These are phyloP conservation scores for Cheirogaleus medius DNA, from an alignment of 2,113 vertebrate genomes.

Conservation along the genomic window DNA sequence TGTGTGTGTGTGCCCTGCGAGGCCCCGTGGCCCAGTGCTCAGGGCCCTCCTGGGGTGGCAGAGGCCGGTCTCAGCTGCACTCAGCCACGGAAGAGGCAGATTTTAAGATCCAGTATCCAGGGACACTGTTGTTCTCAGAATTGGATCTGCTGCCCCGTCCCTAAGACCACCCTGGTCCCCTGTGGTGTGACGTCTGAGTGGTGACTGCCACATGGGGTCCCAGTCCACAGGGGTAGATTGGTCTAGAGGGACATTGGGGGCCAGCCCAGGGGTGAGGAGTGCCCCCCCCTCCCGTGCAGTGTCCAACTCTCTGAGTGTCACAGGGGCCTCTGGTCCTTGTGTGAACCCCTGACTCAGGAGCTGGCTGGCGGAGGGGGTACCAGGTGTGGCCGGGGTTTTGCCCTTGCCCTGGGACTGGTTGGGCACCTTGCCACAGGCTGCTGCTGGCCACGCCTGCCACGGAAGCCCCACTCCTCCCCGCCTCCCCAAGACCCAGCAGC, in stretches of 20 bases:
- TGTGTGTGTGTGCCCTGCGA: not conserved
- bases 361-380: not conserved
- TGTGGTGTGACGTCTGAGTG: not conserved
- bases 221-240: not conserved
- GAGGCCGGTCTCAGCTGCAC: not conserved
- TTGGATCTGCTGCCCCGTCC: accelerated
- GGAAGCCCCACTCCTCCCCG: too few species aligned
- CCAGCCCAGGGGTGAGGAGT: not conserved
- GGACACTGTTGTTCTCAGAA: not conserved
- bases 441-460: too few species aligned
- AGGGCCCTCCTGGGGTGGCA: accelerated
- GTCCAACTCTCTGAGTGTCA: not conserved
- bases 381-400: not conserved
- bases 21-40: not conserved
- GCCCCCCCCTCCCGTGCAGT: not conserved
- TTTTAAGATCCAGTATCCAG: not conserved
- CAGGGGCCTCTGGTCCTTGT: too few species aligned
- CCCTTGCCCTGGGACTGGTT: not conserved
- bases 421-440: too few species aligned
- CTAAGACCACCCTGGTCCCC: not conserved
- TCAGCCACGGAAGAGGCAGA: accelerated
- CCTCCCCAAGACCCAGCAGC: not conserved
- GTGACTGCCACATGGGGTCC: not conserved
- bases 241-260: not conserved
- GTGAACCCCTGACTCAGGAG: not conserved